These are phyloP conservation scores for Cinclus cinclus DNA, from an alignment of 2,113 vertebrate species.

Conservation along the genomic window DNA sequence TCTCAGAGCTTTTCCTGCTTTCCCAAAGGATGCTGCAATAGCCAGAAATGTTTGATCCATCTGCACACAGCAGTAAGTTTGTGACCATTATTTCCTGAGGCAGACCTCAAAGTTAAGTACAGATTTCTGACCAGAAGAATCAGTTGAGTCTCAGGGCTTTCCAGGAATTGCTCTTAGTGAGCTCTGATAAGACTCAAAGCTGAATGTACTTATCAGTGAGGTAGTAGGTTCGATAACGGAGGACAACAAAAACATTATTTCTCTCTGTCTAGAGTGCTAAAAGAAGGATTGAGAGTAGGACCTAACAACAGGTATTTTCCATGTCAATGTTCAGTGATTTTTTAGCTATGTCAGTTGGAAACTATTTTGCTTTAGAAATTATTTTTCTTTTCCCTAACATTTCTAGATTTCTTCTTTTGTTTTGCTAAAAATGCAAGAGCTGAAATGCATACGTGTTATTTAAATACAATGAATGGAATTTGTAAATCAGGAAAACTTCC, in stretches of 20 bases:
- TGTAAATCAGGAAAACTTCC: background rate
- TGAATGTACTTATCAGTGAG: background rate
- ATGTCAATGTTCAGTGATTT: background rate
- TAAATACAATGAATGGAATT: background rate
- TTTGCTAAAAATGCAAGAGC: background rate
- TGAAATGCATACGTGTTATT: background rate
- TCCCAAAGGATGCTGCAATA: background rate
- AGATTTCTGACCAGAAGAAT: background rate
- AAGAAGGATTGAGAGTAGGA: background rate
- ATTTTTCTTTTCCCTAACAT: background rate
- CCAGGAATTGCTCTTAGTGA: background rate
- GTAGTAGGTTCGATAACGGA: background rate
- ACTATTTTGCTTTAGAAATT: background rate
- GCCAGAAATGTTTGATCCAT: background rate
- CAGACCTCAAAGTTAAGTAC: background rate
- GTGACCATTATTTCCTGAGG: background rate
- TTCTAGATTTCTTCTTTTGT: background rate
- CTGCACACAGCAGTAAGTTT: background rate
- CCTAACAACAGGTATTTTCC: background rate
- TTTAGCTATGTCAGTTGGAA: background rate
- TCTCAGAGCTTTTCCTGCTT: background rate
- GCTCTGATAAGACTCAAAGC: background rate
- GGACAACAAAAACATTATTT: background rate
- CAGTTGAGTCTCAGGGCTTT: background rate
- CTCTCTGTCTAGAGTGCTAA: background rate